A percentile compares a stretch with the other conserved stretches of the same genome.
Evolutionary conservation across 2,113 vertebrate genomes (phyloP).

Genomic region (Otus sunia): DNA sequence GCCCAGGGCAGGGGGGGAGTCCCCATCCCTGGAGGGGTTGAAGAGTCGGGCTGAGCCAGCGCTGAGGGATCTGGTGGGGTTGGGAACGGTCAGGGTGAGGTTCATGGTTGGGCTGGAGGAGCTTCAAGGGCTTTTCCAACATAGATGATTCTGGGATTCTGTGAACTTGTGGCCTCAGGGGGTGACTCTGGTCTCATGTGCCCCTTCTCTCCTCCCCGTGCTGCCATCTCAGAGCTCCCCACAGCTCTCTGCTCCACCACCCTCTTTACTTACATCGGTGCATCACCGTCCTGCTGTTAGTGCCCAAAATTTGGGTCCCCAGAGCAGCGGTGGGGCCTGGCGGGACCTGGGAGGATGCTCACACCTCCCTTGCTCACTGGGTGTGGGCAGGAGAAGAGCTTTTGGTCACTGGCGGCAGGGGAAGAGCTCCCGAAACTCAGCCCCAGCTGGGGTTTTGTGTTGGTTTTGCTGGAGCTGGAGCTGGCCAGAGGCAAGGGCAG

Average conservation of each 20-base stretch:
- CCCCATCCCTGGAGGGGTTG: too few relatives aligned
- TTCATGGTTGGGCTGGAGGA: too few relatives aligned
- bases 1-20: too few relatives aligned
- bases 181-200: too few relatives aligned
- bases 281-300: accelerated
- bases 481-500: accelerated
- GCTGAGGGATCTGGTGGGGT: too few relatives aligned
- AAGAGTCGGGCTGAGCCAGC: too few relatives aligned
- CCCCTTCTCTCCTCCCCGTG: neutral
- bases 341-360: neutral
- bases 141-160: too few relatives aligned
- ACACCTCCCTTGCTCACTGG: neutral
- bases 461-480: neutral
- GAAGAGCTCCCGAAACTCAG: neutral
- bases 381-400: neutral
- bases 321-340: accelerated
- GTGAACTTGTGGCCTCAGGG: too few relatives aligned
- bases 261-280: accelerated
- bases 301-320: neutral
- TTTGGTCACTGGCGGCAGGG: neutral
- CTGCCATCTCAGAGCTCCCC: neutral
- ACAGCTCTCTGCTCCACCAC: neutral
- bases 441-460: neutral
- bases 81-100: too few relatives aligned
- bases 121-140: too few relatives aligned